Conservation (phyloP, 2,113 vertebrate genomes). For the Corapipo altera region DNA sequence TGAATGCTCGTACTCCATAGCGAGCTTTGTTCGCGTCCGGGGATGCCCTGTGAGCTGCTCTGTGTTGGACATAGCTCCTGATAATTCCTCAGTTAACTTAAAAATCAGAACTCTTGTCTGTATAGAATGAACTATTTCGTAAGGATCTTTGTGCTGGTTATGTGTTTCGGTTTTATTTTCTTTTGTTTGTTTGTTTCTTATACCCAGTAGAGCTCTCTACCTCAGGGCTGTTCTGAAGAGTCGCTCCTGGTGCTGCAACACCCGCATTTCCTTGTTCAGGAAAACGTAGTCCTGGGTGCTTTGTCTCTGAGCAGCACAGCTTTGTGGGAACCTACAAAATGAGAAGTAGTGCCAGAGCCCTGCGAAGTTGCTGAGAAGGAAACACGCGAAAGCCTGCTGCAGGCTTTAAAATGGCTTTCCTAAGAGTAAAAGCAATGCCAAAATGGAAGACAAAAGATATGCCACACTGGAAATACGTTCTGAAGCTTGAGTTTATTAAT, state of each 20-base stretch:
- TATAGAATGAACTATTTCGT: rapidly evolving
- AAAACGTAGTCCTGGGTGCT: rapidly evolving
- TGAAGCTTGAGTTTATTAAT: not conserved
- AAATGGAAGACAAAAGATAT: not conserved
- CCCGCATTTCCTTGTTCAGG: rapidly evolving
- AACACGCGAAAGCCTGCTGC: rapidly evolving
- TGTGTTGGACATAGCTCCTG: not conserved
- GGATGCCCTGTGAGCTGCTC: not conserved
- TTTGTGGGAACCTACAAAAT: not conserved
- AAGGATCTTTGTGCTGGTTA: not conserved
- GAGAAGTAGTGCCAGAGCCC: not conserved
- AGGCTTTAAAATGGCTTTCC: not conserved
- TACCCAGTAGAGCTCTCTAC: rapidly evolving
- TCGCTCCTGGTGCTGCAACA: rapidly evolving
- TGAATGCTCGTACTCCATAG: rapidly evolving
- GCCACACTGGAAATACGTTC: not conserved
- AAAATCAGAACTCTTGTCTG: rapidly evolving
- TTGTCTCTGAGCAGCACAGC: not conserved
- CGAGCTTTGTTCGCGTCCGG: not conserved
- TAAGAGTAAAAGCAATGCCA: not conserved
- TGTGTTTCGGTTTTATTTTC: not conserved
- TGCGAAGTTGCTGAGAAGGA: rapidly evolving
- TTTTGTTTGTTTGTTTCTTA: not conserved
- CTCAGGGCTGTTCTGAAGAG: not conserved
- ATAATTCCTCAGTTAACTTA: not conserved